These are phyloP conservation scores for Australoheros scitulus DNA, from an alignment of 2,113 vertebrate genomes.

Conservation along the genomic window DNA sequence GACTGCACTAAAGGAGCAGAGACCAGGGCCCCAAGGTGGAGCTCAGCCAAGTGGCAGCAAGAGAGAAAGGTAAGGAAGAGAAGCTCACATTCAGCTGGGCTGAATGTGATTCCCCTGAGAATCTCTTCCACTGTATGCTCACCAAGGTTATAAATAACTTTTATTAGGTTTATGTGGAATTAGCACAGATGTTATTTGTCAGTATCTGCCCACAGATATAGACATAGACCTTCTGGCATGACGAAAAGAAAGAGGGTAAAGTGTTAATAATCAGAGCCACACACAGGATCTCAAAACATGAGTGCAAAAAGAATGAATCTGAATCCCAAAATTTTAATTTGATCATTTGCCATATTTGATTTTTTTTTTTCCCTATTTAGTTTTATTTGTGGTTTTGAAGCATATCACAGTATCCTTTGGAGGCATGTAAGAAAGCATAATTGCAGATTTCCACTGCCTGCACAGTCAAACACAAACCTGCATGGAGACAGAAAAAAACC, in stretches of 20 bases:
- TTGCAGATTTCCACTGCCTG: background rate
- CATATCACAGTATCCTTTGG: background rate
- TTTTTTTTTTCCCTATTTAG: background rate
- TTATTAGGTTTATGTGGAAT: slow-evolving; percentile 75
- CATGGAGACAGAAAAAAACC: background rate
- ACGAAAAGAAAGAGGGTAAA: background rate
- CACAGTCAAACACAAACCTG: background rate
- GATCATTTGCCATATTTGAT: background rate
- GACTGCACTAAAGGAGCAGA: slow-evolving; percentile 49
- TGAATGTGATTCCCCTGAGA: slow-evolving; percentile 72
- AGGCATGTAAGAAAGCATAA: background rate
- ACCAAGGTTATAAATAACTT: slow-evolving; percentile 72
- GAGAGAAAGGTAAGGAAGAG: slow-evolving; percentile 50
- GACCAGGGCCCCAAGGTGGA: slow-evolving; percentile 61
- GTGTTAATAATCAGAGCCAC: background rate
- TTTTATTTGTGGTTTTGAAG: background rate
- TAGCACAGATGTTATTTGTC: slow-evolving; percentile 59
- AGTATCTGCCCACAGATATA: slow-evolving; percentile 48
- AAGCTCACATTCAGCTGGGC: slow-evolving; percentile 18
- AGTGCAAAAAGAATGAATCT: background rate
- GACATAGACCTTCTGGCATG: slow-evolving; percentile 16
- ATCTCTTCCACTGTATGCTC: slow-evolving; percentile 48
- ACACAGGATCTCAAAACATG: background rate
- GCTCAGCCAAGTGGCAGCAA: slow-evolving; percentile 58
- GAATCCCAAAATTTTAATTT: background rate